Percentiles rank a stretch among this genome's conserved stretches.
Evolutionary conservation across 2,797 vertebrate species (phyloP).

Genomic region (Eulemur mongoz): DNA sequence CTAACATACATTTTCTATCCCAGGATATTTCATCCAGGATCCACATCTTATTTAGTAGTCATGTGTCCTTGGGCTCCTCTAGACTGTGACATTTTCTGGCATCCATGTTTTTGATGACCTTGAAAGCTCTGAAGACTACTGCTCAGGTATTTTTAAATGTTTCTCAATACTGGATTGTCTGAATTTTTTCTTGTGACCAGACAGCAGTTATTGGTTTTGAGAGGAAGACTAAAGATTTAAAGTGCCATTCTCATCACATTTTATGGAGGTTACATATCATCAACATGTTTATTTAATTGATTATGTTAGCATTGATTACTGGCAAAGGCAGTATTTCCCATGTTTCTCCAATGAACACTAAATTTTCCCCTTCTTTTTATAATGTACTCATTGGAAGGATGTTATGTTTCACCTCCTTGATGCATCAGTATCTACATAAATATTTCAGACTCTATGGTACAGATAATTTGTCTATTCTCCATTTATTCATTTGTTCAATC

Average conservation of each 20-base stretch:
- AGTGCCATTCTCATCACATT: background rate
- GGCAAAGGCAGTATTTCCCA: background rate
- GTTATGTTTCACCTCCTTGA: background rate
- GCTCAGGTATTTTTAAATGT: background rate
- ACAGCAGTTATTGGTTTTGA: background rate
- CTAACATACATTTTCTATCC: background rate
- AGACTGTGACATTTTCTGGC: background rate
- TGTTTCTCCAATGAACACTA: background rate
- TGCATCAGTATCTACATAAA: background rate
- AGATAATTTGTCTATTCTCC: background rate
- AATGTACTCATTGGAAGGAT: background rate
- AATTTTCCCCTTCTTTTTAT: background rate
- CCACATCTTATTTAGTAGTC: background rate
- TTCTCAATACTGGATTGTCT: background rate
- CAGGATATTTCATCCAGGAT: background rate
- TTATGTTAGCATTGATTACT: background rate
- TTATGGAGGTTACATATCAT: background rate
- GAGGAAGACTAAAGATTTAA: background rate
- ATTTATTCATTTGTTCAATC: background rate
- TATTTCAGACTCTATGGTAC: background rate
- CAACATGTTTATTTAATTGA: background rate
- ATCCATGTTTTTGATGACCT: background rate
- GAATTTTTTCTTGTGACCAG: background rate
- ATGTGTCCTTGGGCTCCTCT: fast-evolving
- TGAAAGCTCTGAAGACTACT: background rate